A percentile compares a stretch with the other conserved stretches of the same genome.
These are phyloP conservation scores for Propsilocerus akamusi DNA, from an alignment of 1,140 invertebrate species.

Conservation along the genomic window DNA sequence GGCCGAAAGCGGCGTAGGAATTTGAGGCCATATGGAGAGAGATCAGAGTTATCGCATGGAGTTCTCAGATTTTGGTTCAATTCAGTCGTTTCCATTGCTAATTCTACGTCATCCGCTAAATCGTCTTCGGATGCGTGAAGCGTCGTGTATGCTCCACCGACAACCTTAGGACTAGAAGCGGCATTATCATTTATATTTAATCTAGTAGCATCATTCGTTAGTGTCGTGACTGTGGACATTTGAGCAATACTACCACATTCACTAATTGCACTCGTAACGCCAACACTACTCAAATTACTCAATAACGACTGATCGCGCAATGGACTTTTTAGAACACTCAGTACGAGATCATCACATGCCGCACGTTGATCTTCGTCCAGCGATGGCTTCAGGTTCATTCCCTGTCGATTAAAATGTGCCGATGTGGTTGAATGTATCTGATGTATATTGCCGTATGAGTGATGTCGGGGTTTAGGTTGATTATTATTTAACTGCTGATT, in stretches of 20 bases:
- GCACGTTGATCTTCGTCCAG: conserved; percentile 12
- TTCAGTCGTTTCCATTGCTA: conserved; percentile 12
- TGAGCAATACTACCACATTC: not conserved
- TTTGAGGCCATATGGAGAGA: conserved; percentile 21
- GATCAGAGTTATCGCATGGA: not conserved
- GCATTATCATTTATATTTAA: too few relatives aligned
- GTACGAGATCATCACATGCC: conserved; percentile 30
- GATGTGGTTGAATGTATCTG: conserved; percentile 6
- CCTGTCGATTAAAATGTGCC: not conserved
- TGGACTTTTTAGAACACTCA: conserved; percentile 37
- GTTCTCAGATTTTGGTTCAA: conserved; percentile 6
- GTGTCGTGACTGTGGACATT: not conserved
- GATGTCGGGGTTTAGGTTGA: conserved; percentile 6
- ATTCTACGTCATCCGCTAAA: conserved; percentile 12
- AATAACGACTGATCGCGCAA: conserved; percentile 15
- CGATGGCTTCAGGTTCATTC: conserved; percentile 5
- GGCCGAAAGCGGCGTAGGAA: conserved; percentile 28
- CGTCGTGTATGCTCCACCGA: conserved; percentile 16
- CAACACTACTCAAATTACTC: not conserved
- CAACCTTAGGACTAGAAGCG: conserved; percentile 1
- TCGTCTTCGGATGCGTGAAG: conserved; percentile 27
- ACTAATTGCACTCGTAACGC: not conserved
- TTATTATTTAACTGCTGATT: not conserved
- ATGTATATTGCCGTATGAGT: conserved; percentile 15
- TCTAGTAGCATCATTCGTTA: not conserved